Base-by-base conservation (phyloP, 1,140 invertebrate species). In the Whitmania pigra region DNA sequence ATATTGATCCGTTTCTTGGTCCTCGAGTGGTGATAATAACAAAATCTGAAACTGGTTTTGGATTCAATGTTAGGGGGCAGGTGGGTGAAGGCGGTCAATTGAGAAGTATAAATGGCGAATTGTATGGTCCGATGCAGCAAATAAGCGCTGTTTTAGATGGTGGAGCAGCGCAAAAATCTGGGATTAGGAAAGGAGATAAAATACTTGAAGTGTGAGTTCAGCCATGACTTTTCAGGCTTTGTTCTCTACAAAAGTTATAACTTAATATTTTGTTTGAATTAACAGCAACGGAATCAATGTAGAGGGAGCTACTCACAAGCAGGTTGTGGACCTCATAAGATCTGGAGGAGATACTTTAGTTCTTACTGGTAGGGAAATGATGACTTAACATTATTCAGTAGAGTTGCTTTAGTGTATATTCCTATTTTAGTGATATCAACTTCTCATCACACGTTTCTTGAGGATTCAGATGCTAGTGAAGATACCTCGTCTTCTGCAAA, bases 11-110 rank as follows among this genome's bases (percentile, higher is more conserved):
- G 43, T 49, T 49, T 49, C 43, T 49, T 17, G 43, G 43, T 13
- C 80, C 94, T 72, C 87, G 93, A 76, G 89, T 92, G 77, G 93
- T 97, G 72, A 92, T 89, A 76, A 96, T 98, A 78, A 89, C 90
- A 79, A 97, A 97, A 86, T 93, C 91, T 74, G 93, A 97, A 80
- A 97, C 93, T 76, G 96, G 96, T 63, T 99, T 99, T 82, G 96
- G 96, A 75, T 99, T 99, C 85, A 99, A 99, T 85, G 95, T 99
- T 75, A 89, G 96, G 77, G 97, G 97, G 75, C 97, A 99, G 87
- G 93, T 99, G 75, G 96, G 92, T 83, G 97, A 99, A 86, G 96
- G 96, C 81, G 97, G 97, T 71, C 94, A 98, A 83, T 84, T 99
- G 78, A 88, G 92, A 80, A 94, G 92, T 80, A 97, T 99, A 78